Conservation (phyloP, 2,797 vertebrate species). For the Hipposideros larvatus region DNA sequence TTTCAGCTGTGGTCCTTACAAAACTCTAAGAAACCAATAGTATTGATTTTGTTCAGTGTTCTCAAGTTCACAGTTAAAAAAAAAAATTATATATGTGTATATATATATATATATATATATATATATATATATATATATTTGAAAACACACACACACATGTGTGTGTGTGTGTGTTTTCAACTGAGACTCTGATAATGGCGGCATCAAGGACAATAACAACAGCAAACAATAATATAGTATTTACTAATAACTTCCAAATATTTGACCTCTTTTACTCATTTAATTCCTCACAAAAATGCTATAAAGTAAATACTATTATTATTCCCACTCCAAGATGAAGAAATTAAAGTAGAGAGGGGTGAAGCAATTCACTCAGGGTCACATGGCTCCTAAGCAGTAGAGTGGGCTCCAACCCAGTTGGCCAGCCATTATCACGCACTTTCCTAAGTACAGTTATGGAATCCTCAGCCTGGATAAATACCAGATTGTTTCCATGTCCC, state of each 20-base stretch:
- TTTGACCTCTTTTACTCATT: neutral
- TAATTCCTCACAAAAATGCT: neutral
- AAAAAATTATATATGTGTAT: too few species aligned
- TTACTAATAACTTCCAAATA: neutral
- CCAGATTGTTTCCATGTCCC: neutral
- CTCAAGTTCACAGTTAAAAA: neutral
- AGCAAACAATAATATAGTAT: neutral
- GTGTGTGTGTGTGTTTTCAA: neutral
- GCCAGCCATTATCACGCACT: neutral
- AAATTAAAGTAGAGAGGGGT: neutral
- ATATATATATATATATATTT: too few species aligned
- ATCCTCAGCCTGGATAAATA: neutral
- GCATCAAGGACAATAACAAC: neutral
- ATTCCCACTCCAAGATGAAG: neutral
- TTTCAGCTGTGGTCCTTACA: conserved; percentile 27
- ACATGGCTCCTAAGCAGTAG: neutral
- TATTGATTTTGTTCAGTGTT: conserved; percentile 47
- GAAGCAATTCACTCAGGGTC: neutral
- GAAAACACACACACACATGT: neutral
- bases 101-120: neutral
- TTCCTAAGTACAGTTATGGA: neutral
- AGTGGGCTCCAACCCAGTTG: neutral
- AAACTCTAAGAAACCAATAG: neutral
- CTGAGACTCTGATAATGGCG: neutral
- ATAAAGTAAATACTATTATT: neutral